phyloP scores from a whole-genome alignment of 2,888 invertebrate species.

The Yponomeuta evonymella region DNA sequence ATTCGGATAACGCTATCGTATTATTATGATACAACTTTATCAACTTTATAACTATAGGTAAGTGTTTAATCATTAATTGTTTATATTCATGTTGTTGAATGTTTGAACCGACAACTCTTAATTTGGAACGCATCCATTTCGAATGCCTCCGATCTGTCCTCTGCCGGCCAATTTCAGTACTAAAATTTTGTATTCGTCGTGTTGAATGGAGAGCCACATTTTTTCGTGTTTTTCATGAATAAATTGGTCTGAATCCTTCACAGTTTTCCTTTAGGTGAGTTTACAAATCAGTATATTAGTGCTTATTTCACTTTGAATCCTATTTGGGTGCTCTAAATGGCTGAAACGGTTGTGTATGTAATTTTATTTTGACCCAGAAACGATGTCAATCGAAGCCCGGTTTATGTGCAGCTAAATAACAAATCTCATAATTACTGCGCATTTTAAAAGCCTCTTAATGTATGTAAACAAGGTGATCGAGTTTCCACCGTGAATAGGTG shows the following conservation, averaged over 20 bases:
- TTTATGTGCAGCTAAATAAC: constrained; percentile 45
- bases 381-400: constrained; percentile 64
- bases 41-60: no score
- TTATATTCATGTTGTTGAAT: no score
- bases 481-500: not conserved
- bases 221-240: constrained; percentile 71
- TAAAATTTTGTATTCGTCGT: constrained; percentile 76
- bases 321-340: constrained; percentile 34
- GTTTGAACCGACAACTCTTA: no score
- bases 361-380: constrained; percentile 66
- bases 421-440: not conserved
- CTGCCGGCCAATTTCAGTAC: constrained; percentile 52
- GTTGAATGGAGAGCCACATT: constrained; percentile 72
- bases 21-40: no score
- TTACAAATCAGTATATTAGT: constrained; percentile 28
- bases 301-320: constrained; percentile 24
- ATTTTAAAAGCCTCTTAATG: not conserved
- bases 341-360: constrained; percentile 47
- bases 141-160: constrained; percentile 45
- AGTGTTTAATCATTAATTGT: no score
- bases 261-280: constrained; percentile 69
- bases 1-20: no score
- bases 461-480: not conserved
- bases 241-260: constrained; percentile 59
- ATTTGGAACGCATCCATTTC: constrained; percentile 37